Evolutionary conservation across 1,140 invertebrate species (phyloP).

Genomic region (Aphelinus atriplicis): DNA sequence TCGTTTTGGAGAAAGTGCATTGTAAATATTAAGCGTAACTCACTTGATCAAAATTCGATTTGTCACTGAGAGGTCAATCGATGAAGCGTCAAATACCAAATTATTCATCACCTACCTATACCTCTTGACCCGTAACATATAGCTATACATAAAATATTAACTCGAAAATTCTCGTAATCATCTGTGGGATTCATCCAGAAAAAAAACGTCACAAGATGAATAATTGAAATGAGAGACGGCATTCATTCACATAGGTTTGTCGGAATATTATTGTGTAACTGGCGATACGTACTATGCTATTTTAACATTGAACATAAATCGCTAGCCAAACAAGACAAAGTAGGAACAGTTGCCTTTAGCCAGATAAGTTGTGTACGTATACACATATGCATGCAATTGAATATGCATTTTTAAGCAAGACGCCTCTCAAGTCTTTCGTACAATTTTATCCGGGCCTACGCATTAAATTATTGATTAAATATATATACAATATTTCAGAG

Average conservation of each 20-base stretch:
- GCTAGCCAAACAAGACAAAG: background rate
- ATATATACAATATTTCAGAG: background rate
- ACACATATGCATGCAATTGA: background rate
- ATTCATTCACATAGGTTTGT: background rate
- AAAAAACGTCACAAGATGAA: too few relatives aligned
- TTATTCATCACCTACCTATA: too few relatives aligned
- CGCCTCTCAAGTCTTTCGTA: constrained; percentile 25
- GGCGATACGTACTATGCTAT: background rate
- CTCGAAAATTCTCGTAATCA: too few relatives aligned
- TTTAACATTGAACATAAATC: too few relatives aligned
- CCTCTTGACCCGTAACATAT: too few relatives aligned
- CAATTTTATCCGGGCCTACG: constrained; percentile 27
- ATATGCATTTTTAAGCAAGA: constrained; percentile 9
- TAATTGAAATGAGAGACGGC: constrained; percentile 1
- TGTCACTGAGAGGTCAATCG: too few relatives aligned
- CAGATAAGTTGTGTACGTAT: constrained; percentile 6
- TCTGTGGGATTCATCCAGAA: too few relatives aligned
- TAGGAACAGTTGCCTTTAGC: constrained; percentile 31
- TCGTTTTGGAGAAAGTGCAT: too few relatives aligned
- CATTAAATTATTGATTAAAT: constrained; percentile 5
- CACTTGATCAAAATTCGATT: too few relatives aligned
- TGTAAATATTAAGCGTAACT: too few relatives aligned
- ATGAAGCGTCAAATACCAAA: too few relatives aligned
- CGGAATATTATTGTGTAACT: background rate
- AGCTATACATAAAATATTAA: too few relatives aligned